phyloP scores from a whole-genome alignment of 2,888 invertebrate genomes.

The Spodoptera picta region DNA sequence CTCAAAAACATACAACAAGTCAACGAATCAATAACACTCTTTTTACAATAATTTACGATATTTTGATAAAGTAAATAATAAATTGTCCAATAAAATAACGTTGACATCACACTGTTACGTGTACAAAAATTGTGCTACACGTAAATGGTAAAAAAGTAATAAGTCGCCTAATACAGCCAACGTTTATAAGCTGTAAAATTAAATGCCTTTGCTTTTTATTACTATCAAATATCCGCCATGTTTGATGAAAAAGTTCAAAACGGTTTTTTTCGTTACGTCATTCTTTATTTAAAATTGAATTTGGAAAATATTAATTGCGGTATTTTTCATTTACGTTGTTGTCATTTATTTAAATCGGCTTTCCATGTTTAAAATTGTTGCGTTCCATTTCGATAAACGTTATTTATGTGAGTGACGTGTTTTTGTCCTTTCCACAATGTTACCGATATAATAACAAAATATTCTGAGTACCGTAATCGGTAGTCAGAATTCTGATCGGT shows the following conservation, averaged over 20 bases:
- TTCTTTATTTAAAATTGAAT: constrained; percentile 41
- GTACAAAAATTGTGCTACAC: constrained; percentile 45
- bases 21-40: constrained; percentile 25
- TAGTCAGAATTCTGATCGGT: constrained; percentile 24
- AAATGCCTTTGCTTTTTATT: constrained; percentile 61
- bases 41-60: constrained; percentile 20
- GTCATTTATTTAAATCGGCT: constrained; percentile 34
- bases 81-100: constrained; percentile 54
- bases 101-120: constrained; percentile 57
- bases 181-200: constrained; percentile 57
- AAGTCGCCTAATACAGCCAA: constrained; percentile 58
- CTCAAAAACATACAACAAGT: constrained; percentile 11
- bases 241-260: constrained; percentile 27
- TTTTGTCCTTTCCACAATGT: constrained; percentile 17
- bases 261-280: constrained; percentile 38
- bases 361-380: constrained; percentile 42
- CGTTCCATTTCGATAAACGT: constrained; percentile 28
- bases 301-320: constrained; percentile 33
- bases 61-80: constrained; percentile 5
- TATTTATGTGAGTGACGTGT: constrained; percentile 39
- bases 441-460: too few relatives aligned
- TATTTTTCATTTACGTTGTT: constrained; percentile 31
- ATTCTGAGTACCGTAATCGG: constrained; percentile 18
- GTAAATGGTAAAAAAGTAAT: constrained; percentile 59
- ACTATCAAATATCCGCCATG: constrained; percentile 44